Base-by-base conservation (phyloP, 2,113 vertebrate species). In the Thunnus maccoyii region DNA sequence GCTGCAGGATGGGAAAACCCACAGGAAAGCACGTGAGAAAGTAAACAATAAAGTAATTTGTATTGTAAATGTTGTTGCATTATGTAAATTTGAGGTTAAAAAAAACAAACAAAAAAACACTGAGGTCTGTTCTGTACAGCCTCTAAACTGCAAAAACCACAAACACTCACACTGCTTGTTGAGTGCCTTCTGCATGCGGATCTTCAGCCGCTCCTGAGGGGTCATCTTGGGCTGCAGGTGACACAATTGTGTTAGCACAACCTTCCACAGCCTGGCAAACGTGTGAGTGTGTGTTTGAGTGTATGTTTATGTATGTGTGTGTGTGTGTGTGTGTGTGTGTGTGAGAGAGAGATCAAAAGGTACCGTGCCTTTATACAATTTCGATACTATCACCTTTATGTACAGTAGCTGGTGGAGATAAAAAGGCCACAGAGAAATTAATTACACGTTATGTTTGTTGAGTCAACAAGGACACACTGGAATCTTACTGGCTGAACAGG, bases 131-230 rank as follows among this genome's bases (percentile, higher is more conserved):
- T 13, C 11, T 11, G 16, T 56, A 25, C n/a, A 2, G 2, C 30
- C 58, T 61, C 3, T 41, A 2, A 12, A 50, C 25, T 36, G 9
- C 32, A 4, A 8, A 36, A 47, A 41, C n/a, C 46, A 58, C 50
- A 64, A 77, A 20, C 27, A 94, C 97, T 89, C 88, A 98, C 97
- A 98, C 83, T 98, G 97, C 87, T 95, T 96, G 95, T 98, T 99
- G 76, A 99, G 95, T 0, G 97, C 97, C 90, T 97, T 98, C 91
- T 98, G 97, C 97, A 99, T 99, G 30, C 95, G 93, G 12, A 98
- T 91, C 90, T 97, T 98, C 79, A 99, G 93, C 74, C 96, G 96
- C 85, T 99, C 97, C 92, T 98, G 97, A 0, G 97, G 97, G 0
- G 97, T 99, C 94, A 99, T 94, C 94, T 98, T 99, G 89, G 96